Conservation (phyloP, 2,113 vertebrate species). For the Bubo blakistoni region DNA sequence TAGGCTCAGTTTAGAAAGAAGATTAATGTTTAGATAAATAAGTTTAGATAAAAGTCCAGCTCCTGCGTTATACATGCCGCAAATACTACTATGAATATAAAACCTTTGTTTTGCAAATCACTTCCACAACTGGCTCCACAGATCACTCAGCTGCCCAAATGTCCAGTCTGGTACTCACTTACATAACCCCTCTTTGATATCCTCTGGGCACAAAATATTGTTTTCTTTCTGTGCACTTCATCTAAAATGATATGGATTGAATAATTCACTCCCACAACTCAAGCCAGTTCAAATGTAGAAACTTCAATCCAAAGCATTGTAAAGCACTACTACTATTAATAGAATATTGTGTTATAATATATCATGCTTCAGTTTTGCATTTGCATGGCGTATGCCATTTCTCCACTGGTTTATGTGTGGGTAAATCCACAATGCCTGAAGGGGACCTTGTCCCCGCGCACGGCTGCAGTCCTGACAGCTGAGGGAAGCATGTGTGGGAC, state of each 20-base stretch:
- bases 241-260: not conserved
- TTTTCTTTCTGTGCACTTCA: not conserved
- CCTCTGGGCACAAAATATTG: not conserved
- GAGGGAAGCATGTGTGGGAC: not conserved
- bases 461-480: not conserved
- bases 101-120: not conserved
- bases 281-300: not conserved
- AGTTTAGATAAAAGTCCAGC: not conserved
- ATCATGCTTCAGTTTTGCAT: not conserved
- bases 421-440: not conserved
- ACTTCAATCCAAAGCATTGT: not conserved
- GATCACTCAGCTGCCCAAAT: not conserved
- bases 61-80: not conserved
- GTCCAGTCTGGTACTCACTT: not conserved
- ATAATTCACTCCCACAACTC: not conserved
- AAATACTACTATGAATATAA: not conserved
- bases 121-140: not conserved
- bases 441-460: not conserved
- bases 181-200: not conserved
- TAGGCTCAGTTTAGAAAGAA: not conserved
- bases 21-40: not conserved
- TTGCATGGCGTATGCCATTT: not conserved
- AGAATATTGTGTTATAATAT: not conserved
- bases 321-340: not conserved
- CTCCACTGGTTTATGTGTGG: not conserved